Evolutionary conservation across 2,113 vertebrate species (phyloP).

Genomic region (Chrysochloris asiatica): DNA sequence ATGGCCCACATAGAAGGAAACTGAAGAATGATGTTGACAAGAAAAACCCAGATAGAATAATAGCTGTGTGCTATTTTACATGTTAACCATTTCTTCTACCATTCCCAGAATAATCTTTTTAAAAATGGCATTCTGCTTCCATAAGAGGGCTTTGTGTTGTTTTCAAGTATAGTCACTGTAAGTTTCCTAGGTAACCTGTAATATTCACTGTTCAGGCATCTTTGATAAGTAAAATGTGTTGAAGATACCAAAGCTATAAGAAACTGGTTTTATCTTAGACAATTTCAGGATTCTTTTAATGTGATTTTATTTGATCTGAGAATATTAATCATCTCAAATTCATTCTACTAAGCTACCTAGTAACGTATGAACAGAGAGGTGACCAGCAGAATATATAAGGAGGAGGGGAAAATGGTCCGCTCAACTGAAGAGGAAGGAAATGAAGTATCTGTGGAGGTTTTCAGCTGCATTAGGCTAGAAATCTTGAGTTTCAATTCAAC

Average conservation of each 20-base stretch:
- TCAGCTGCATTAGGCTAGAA: neutral
- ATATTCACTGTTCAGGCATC: slow-evolving; percentile 16
- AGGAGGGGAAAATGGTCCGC: neutral
- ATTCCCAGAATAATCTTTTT: slow-evolving; percentile 61
- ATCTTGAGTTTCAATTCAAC: neutral
- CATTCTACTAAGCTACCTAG: neutral
- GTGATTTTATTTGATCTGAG: slow-evolving; percentile 35
- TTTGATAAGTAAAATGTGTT: slow-evolving; percentile 59
- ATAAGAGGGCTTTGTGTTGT: slow-evolving; percentile 49
- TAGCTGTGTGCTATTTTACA: slow-evolving; percentile 7
- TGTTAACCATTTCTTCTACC: slow-evolving; percentile 60
- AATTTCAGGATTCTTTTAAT: neutral
- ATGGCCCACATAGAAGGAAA: neutral
- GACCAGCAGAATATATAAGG: neutral
- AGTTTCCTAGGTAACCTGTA: slow-evolving; percentile 76
- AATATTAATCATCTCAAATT: neutral
- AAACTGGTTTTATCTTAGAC: slow-evolving; percentile 29
- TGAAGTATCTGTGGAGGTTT: neutral
- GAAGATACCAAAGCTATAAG: slow-evolving; percentile 31
- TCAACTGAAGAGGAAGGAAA: neutral
- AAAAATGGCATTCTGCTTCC: slow-evolving; percentile 58
- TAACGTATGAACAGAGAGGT: neutral
- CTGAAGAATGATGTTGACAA: neutral
- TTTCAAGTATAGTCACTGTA: slow-evolving; percentile 59
- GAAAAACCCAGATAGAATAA: neutral